A percentile compares a stretch with the other conserved stretches of the same genome.
Conservation (phyloP, 1,140 invertebrate species). For the Galleria mellonella region DNA sequence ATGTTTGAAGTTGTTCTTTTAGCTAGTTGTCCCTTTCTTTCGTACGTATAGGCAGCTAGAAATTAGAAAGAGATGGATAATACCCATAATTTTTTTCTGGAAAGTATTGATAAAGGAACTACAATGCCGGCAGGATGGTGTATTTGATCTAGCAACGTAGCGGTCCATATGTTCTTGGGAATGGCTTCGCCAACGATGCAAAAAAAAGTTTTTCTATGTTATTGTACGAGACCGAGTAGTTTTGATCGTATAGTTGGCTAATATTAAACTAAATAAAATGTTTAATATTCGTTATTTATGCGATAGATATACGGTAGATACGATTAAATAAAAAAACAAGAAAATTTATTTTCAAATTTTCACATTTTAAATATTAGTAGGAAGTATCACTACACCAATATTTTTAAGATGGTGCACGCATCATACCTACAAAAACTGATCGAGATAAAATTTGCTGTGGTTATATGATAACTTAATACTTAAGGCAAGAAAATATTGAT, state of each 20-base stretch:
- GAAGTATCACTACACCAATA: too few species aligned
- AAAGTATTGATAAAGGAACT: conserved; percentile 59
- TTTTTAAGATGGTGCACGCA: too few species aligned
- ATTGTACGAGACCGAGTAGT: conserved; percentile 19
- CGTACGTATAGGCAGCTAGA: conserved; percentile 2
- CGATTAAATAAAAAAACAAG: too few species aligned
- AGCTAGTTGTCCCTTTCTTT: conserved; percentile 23
- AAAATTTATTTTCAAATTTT: too few species aligned
- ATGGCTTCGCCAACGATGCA: conserved; percentile 59
- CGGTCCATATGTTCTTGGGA: conserved; percentile 70
- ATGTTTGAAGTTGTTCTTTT: conserved; percentile 31
- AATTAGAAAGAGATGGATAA: conserved; percentile 35
- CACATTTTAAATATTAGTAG: too few species aligned
- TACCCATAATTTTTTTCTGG: conserved; percentile 48
- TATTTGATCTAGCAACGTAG: conserved; percentile 71
- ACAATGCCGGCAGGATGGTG: conserved; percentile 66
- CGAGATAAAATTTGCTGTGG: too few species aligned
- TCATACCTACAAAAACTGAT: too few species aligned
- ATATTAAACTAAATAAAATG: conserved; percentile 13
- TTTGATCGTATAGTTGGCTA: conserved; percentile 25
- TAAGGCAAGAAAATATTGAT: too few species aligned
- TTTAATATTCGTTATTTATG: too few species aligned
- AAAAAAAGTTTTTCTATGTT: conserved; percentile 58
- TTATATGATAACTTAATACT: too few species aligned
- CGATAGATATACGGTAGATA: too few species aligned